Evolutionary conservation across 2,113 vertebrate genomes (phyloP), one percentile per base, ranked within the genome.

Genomic region (Trochalopteron elliotii): DNA sequence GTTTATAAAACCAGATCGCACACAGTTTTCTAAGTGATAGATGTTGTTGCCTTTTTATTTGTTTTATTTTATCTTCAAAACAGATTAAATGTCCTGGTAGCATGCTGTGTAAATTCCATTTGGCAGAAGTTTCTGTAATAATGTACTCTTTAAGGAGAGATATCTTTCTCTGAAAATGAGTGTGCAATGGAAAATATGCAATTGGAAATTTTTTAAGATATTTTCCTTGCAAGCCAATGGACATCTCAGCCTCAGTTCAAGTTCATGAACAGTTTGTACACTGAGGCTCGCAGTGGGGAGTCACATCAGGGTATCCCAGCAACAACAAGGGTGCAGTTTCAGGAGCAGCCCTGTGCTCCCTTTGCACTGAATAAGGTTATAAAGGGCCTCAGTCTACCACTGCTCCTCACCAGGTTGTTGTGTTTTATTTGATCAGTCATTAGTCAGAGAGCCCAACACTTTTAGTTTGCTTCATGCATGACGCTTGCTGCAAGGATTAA

Each of bases 371-470:
- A 22, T 11, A 45, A 76, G 25, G 23, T 33, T 53, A 22, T 1
- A 7, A 47, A 35, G 7, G 75, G 16, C 35, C 27, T 72, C 49
- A 4, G 3, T 12, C 60, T 59, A 47, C 10, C 0, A 5, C 25
- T 69, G 40, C 19, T 18, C 59, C 55, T 75, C 1, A 0, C 12
- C 27, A 24, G 35, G 12, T n/a, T 11, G 0, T 14, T 31, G 40
- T 47, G 37, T 37, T 78, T 83, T 25, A 72, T 75, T 68, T 72
- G 27, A 40, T 72, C 40, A 85, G 28, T 17, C 3, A 2, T 52
- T 35, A 60, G 25, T 31, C 56, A 87, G 47, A 71, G 30, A 60
- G 17, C 4, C 45, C 50, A 65, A 42, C 7, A 21, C 10, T 68
- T 72, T 27, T 39, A 53, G 87, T 64, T 76, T 88, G 15, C 25